A percentile compares a stretch with the other conserved stretches of the same genome.
These are phyloP conservation scores for Tetragonisca angustula DNA, from an alignment of 2,888 invertebrate genomes.

Conservation along the genomic window DNA sequence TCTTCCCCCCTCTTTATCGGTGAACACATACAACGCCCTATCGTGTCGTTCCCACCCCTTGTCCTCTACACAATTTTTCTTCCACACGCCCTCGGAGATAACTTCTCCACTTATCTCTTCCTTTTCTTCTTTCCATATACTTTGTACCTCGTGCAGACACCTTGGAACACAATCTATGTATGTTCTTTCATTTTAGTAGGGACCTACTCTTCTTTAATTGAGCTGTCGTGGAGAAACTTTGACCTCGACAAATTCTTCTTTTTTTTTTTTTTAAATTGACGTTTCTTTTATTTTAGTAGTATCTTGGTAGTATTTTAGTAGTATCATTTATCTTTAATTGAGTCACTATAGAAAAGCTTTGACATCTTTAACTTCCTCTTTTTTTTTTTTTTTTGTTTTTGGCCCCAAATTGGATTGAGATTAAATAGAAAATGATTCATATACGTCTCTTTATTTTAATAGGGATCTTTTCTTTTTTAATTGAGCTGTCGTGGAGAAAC, in stretches of 20 bases:
- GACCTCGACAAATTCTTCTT: too few relatives aligned
- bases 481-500: too few relatives aligned
- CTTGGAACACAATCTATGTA: not conserved
- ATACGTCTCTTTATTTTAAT: too few relatives aligned
- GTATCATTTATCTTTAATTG: not conserved
- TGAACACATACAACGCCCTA: not conserved
- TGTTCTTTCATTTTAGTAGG: fast-evolving
- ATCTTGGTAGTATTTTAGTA: not conserved
- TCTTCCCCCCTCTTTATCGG: not conserved
- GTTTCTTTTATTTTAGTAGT: not conserved
- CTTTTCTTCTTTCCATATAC: not conserved
- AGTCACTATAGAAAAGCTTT: too few relatives aligned
- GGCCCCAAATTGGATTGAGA: too few relatives aligned
- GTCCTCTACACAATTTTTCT: not conserved
- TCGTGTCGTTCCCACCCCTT: not conserved
- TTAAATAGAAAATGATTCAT: too few relatives aligned
- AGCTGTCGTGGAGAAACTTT: too few relatives aligned
- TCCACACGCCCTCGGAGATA: too few relatives aligned
- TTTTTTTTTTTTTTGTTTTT: too few relatives aligned
- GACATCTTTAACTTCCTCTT: too few relatives aligned
- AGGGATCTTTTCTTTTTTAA: not conserved
- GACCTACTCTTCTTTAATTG: not conserved
- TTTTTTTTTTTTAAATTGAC: too few relatives aligned
- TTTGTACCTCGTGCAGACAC: not conserved
- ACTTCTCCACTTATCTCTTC: not conserved